These are phyloP conservation scores for Siniperca knerii DNA, from an alignment of 2,113 vertebrate species.

Conservation along the genomic window DNA sequence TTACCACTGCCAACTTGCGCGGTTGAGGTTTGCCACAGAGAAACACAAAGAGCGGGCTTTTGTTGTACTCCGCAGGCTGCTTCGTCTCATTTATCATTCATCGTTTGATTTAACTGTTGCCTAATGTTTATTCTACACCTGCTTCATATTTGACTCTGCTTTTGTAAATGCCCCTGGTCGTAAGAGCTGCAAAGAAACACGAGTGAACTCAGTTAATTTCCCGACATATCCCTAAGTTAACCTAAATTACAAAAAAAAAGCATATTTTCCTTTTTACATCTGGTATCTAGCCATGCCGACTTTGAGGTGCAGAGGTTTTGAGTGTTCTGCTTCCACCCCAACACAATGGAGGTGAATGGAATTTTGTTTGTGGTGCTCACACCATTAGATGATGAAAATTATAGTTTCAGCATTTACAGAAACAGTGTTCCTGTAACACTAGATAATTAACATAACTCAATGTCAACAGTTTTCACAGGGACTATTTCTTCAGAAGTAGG, in stretches of 20 bases:
- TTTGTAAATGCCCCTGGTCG: constrained; percentile 9
- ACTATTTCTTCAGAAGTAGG: constrained; percentile 12
- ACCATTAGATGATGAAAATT: background rate
- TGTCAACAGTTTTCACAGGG: background rate
- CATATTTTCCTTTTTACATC: background rate
- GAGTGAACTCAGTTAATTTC: background rate
- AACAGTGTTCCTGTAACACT: background rate
- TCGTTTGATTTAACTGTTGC: constrained; percentile 37
- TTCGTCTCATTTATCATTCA: constrained; percentile 67
- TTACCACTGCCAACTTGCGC: constrained; percentile 50
- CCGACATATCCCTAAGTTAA: background rate
- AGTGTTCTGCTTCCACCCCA: background rate
- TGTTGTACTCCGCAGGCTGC: constrained; percentile 62
- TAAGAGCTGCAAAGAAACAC: constrained; percentile 7
- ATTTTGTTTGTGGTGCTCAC: background rate
- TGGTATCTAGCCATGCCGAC: too few species aligned
- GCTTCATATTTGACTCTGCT: constrained; percentile 52
- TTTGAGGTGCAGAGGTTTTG: background rate
- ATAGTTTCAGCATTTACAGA: background rate
- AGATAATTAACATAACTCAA: background rate
- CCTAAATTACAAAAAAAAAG: background rate
- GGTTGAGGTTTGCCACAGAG: constrained; percentile 52
- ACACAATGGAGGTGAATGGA: background rate
- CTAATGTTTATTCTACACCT: constrained; percentile 46
- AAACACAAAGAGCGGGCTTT: constrained; percentile 68